Evolutionary conservation across 2,888 invertebrate genomes (phyloP).

Genomic region (Mesorhabditis sp.): DNA sequence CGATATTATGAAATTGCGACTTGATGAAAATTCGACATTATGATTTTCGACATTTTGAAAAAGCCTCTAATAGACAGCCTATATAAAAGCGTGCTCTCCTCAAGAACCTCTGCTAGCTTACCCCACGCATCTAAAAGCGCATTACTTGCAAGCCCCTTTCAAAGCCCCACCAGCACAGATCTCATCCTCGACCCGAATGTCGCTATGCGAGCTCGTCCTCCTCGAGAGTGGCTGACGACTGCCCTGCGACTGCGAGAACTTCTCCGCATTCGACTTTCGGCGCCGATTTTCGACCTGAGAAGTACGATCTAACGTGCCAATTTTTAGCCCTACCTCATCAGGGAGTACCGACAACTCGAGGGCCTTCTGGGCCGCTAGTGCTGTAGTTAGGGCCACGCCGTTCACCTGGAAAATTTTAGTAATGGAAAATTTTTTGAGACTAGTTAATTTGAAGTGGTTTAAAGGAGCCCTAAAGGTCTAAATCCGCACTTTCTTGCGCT

Average conservation of each 20-base stretch:
- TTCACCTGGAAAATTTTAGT: conserved; percentile 40
- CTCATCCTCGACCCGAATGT: background rate
- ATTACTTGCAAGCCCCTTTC: background rate
- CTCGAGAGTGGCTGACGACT: background rate
- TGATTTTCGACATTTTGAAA: no score
- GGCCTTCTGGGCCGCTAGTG: conserved; percentile 52
- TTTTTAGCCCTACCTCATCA: conserved; percentile 38
- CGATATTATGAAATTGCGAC: no score
- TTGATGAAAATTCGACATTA: no score
- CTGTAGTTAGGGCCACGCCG: conserved; percentile 53
- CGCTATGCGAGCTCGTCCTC: background rate
- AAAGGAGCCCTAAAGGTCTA: background rate
- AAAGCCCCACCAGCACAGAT: background rate
- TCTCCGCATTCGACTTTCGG: conserved; percentile 2
- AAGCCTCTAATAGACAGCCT: no score
- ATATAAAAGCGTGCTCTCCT: no score
- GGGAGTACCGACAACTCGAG: conserved; percentile 53
- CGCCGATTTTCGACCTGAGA: background rate
- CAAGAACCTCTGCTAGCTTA: no score
- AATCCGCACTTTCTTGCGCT: conserved; percentile 28
- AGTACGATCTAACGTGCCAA: background rate
- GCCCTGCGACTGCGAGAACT: background rate
- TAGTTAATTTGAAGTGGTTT: background rate
- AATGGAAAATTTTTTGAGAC: background rate
- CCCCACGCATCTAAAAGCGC: no score